Evolutionary conservation across 2,888 invertebrate species (phyloP).

Genomic region (Xylota sylvarum): DNA sequence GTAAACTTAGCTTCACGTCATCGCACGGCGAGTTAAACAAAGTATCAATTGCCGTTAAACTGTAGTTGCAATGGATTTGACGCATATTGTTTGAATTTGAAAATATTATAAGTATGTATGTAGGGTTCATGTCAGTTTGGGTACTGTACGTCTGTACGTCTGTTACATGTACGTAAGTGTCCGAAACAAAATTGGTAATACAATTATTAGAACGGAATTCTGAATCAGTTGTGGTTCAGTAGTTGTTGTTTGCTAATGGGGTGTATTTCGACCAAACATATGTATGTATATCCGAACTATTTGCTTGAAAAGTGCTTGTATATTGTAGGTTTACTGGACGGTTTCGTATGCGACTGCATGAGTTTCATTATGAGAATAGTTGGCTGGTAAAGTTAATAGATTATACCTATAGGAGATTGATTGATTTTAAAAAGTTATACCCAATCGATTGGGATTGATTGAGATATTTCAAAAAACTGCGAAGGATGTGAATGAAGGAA

Average conservation of each 20-base stretch:
- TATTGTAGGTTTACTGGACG: not conserved
- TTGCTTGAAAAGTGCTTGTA: not conserved
- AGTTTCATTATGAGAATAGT: not conserved
- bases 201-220: conserved; percentile 10
- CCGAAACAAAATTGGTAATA: not conserved
- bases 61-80: conserved; percentile 28
- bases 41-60: conserved; percentile 19
- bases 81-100: conserved; percentile 30
- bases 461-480: no score
- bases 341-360: not conserved
- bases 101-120: conserved; percentile 1
- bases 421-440: no score
- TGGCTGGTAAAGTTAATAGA: no score
- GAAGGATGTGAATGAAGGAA: no score
- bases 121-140: not conserved
- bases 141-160: no score
- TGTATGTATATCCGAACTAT: no score
- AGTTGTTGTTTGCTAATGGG: conserved; percentile 3
- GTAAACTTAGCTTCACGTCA: conserved; percentile 5
- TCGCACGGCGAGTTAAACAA: not conserved
- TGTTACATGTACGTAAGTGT: conserved; percentile 1
- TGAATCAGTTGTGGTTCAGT: conserved; percentile 23
- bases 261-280: not conserved
- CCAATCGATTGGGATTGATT: no score
- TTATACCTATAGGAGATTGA: no score